Evolutionary conservation across 2,113 vertebrate genomes (phyloP).

Genomic region (Laterallus jamaicensis): DNA sequence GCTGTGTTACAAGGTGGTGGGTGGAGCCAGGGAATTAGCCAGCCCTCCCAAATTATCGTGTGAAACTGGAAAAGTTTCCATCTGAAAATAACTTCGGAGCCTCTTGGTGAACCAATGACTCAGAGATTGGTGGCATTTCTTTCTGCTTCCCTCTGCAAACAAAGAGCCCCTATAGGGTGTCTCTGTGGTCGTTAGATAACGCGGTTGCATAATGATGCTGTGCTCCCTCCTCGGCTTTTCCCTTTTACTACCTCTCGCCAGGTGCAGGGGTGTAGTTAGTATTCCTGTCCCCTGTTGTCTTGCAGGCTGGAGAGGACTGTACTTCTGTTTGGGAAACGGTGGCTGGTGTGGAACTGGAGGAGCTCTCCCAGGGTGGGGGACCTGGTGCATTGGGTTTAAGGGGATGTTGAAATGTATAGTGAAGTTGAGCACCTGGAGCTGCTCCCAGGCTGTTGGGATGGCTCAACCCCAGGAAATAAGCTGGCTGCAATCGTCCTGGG

Average conservation of each 20-base stretch:
- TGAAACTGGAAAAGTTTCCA: conserved; percentile 70
- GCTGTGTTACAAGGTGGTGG: conserved; percentile 48
- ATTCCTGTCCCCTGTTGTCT: not conserved
- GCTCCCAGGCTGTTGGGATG: not conserved
- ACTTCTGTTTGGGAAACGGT: not conserved
- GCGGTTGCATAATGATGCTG: conserved; percentile 31
- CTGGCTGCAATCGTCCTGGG: not conserved
- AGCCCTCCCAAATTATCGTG: conserved; percentile 51
- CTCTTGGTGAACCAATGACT: conserved; percentile 52
- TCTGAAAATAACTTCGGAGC: conserved; percentile 24
- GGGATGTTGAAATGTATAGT: not conserved
- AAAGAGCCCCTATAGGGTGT: conserved; percentile 53
- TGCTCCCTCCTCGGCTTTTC: not conserved
- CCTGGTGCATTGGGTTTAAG: accelerated
- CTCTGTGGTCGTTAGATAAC: conserved; percentile 63
- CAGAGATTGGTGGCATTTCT: conserved; percentile 46
- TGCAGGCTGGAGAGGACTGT: not conserved
- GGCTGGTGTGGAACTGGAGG: not conserved
- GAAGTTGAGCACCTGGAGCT: not conserved
- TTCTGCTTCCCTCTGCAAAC: conserved; percentile 43
- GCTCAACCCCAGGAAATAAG: not conserved
- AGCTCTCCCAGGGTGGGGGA: not conserved
- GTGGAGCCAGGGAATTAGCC: conserved; percentile 53
- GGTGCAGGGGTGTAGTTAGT: not conserved
- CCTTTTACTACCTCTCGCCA: not conserved